Conservation (phyloP, 2,797 vertebrate genomes). For the Varecia variegata region DNA sequence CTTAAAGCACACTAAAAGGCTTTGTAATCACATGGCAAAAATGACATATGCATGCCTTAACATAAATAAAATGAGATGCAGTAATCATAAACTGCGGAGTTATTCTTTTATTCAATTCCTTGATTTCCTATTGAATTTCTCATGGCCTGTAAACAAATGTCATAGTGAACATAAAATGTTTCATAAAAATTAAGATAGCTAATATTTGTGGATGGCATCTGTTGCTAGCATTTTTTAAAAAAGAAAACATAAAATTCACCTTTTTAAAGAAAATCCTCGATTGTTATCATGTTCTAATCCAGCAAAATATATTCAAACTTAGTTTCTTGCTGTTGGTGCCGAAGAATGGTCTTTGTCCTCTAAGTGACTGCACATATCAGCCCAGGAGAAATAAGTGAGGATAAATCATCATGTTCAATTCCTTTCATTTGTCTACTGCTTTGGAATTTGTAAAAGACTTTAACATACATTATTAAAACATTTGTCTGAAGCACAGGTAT, state of each 20-base stretch:
- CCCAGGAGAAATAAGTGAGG: neutral
- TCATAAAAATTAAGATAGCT: neutral
- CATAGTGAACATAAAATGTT: neutral
- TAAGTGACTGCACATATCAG: neutral
- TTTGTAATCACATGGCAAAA: neutral
- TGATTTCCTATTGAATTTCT: constrained; percentile 42
- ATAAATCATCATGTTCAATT: neutral
- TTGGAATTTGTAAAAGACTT: neutral
- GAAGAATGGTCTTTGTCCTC: neutral
- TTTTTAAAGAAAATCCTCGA: neutral
- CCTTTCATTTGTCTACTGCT: neutral
- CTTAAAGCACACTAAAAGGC: neutral
- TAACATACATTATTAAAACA: neutral
- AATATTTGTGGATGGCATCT: neutral
- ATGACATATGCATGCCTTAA: neutral
- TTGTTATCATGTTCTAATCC: neutral
- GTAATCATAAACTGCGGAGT: neutral
- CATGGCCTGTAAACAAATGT: neutral
- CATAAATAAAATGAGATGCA: neutral
- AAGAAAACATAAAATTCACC: neutral
- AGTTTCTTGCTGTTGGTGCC: neutral
- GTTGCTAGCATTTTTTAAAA: neutral
- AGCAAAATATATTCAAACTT: neutral
- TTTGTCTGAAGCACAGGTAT: neutral
- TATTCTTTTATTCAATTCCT: neutral